A percentile compares a stretch with the other conserved stretches of the same genome.
These are phyloP conservation scores for Druon quercuslanigerum DNA, from an alignment of 1,140 invertebrate genomes.

Conservation along the genomic window DNA sequence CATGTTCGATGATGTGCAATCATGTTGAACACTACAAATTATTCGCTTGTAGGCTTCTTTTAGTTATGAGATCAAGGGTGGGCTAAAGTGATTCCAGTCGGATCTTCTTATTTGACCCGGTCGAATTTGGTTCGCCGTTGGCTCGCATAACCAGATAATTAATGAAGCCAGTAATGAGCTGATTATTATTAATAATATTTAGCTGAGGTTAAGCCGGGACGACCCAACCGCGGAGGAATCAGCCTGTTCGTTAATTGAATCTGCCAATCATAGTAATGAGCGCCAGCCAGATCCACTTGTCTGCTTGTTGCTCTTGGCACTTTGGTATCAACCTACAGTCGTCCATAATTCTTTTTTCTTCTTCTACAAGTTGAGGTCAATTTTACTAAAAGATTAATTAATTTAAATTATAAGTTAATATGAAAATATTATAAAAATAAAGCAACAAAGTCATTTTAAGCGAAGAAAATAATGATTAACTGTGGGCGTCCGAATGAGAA, in stretches of 20 bases:
- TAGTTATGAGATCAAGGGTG: slow-evolving; percentile 44
- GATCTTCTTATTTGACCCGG: slow-evolving; percentile 44
- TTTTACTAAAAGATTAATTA: no score
- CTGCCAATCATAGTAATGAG: slow-evolving; percentile 75
- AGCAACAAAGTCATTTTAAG: no score
- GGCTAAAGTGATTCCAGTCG: slow-evolving; percentile 46
- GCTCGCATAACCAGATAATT: slow-evolving; percentile 66
- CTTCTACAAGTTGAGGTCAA: not conserved
- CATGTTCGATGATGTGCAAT: slow-evolving; percentile 17
- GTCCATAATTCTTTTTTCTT: not conserved
- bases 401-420: no score
- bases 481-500: no score
- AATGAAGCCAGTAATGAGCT: slow-evolving; percentile 74
- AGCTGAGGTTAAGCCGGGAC: slow-evolving; percentile 71
- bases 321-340: slow-evolving; percentile 43
- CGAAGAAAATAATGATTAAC: no score
- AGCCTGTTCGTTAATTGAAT: slow-evolving; percentile 72
- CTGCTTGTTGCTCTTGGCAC: slow-evolving; percentile 52
- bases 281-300: slow-evolving; percentile 68
- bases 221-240: slow-evolving; percentile 65
- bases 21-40: slow-evolving; percentile 49
- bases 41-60: slow-evolving; percentile 46
- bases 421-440: no score
- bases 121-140: slow-evolving; percentile 49
- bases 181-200: slow-evolving; percentile 77